These are phyloP conservation scores for Drosophila meridionalis DNA, from an alignment of 2,888 invertebrate species.

Conservation along the genomic window DNA sequence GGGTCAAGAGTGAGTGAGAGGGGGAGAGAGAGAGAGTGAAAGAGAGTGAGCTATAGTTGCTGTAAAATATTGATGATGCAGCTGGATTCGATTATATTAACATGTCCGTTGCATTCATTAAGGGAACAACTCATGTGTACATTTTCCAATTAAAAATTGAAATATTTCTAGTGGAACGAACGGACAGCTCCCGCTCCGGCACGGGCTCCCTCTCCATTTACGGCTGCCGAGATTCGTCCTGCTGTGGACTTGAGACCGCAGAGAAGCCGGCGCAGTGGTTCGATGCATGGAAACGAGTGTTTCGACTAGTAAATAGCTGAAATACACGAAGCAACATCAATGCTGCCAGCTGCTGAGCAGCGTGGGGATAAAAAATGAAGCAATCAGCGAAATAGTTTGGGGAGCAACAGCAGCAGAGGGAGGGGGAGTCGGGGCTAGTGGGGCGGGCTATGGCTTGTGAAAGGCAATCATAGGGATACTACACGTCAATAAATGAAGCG, in stretches of 20 bases:
- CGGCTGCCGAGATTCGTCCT: constrained; percentile 35
- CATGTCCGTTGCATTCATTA: constrained; percentile 77
- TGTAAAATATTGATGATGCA: constrained; percentile 60
- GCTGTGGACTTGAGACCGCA: constrained; percentile 9
- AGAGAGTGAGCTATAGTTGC: constrained; percentile 8
- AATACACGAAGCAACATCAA: constrained; percentile 53
- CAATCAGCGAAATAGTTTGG: constrained; percentile 53
- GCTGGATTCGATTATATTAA: constrained; percentile 58
- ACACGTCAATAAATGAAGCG: constrained; percentile 75
- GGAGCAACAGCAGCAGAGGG: not conserved
- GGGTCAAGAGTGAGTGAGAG: not conserved
- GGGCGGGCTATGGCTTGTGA: constrained; percentile 39
- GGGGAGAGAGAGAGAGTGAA: not conserved
- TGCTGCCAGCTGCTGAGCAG: constrained; percentile 1
- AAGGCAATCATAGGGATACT: constrained; percentile 76
- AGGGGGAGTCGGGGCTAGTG: rapidly evolving
- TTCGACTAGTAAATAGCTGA: constrained; percentile 43
- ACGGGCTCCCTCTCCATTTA: not conserved
- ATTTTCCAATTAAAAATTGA: constrained; percentile 84
- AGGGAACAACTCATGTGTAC: constrained; percentile 81
- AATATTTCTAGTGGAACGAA: constrained; percentile 76
- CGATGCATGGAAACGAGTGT: constrained; percentile 19
- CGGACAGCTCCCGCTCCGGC: constrained; percentile 29
- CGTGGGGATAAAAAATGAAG: constrained; percentile 66
- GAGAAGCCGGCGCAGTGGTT: not conserved